A percentile compares a stretch with the other conserved stretches of the same genome.
These are phyloP conservation scores for Parnassius apollo DNA, from an alignment of 2,888 invertebrate species.

Conservation along the genomic window DNA sequence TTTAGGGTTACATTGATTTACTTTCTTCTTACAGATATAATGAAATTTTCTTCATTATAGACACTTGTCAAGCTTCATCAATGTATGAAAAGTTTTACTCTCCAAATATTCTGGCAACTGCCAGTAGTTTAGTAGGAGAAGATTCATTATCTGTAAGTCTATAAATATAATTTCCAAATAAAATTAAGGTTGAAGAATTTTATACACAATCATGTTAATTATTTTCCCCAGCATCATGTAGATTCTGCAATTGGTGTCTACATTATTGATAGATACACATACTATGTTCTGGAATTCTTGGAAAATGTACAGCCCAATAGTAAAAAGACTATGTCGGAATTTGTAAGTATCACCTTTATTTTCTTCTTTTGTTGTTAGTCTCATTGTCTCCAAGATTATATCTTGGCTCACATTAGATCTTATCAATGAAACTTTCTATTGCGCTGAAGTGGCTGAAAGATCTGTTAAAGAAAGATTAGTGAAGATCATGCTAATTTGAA, in stretches of 20 bases:
- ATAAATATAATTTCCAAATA: neutral
- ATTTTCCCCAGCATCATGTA: conserved; percentile 92
- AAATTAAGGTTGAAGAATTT: too few relatives aligned
- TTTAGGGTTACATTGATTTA: neutral
- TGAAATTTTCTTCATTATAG: conserved; percentile 98
- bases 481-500: too few relatives aligned
- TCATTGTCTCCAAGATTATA: too few relatives aligned
- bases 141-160: conserved; percentile 94
- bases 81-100: conserved; percentile 99
- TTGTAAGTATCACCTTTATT: conserved; percentile 86
- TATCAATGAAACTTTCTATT: too few relatives aligned
- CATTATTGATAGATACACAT: conserved; percentile 99
- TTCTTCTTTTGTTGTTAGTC: neutral
- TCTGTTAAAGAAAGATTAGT: too few relatives aligned
- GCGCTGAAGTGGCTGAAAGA: too few relatives aligned
- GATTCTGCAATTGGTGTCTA: conserved; percentile 99
- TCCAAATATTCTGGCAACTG: conserved; percentile 98
- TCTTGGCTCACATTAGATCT: too few relatives aligned
- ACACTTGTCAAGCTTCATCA: conserved; percentile 99
- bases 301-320: conserved; percentile 95
- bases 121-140: conserved; percentile 98
- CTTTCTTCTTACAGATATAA: conserved; percentile 87
- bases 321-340: conserved; percentile 94
- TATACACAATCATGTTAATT: neutral
- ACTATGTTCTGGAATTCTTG: conserved; percentile 97